Evolutionary conservation across 2,113 vertebrate species (phyloP), one percentile per base, ranked within the genome.

Genomic region (Cettia cetti): DNA sequence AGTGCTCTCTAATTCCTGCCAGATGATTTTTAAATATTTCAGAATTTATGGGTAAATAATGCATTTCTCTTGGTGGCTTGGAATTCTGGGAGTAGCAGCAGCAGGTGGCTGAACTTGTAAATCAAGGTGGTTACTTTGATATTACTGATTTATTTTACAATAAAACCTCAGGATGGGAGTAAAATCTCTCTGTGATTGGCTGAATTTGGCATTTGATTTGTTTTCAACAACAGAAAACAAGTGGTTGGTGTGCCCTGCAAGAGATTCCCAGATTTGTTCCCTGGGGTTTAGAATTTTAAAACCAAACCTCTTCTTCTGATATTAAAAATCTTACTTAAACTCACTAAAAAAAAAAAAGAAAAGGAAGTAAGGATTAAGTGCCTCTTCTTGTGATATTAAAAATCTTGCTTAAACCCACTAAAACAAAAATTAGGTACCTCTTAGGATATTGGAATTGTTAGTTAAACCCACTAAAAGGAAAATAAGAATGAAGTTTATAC

Each of bases 11-110:
- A 13, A 7, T 71, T 37, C 17, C 80, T 76, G 5, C 40, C 40
- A 6, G 15, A 20, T 35, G 24, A 12, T 63, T 39, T 47, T 14
- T 9, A 21, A 12, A 7, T 5, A 15, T 47, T 53, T 44, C 24
- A 33, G 5, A 77, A 63, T 76, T 22, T 4, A 0, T 2, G 9
- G 49, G 27, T 44, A 15, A 87, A 54, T 8, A 0, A 2, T 3
- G 0, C 21, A 0, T 49, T 69, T 31, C 6, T 49, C 6, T 21
- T 15, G n/a, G 3, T n/a, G 37, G 31, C 3, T 60, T 44, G 35
- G 44, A 44, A 18, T 71, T 10, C 2, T 12, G 2, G 4, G 17
- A n/a, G 33, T 6, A 7, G 11, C 60, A 76, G 59, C 59, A 56
- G 52, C 15, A 7, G 47, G 59, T 33, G 60, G 69, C 57, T 79